Evolutionary conservation across 2,888 invertebrate genomes (phyloP), one percentile per base, ranked within the genome.

Genomic region (Drepanosiphum platanoidis): DNA sequence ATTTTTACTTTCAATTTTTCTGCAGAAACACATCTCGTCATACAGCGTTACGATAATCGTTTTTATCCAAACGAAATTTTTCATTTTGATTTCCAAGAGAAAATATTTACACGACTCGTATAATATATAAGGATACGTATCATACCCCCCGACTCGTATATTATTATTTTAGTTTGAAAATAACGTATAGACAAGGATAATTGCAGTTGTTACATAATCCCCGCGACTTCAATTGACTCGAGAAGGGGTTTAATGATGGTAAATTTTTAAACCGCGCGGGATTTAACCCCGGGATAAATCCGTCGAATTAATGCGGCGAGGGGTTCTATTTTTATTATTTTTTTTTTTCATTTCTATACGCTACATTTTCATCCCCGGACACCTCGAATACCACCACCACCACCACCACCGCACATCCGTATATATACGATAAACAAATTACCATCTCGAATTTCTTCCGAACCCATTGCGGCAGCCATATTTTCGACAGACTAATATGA

Each of bases 1-100:
- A 39, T 82, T 39, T 64, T 42, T 30, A 72, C 71, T 82, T 82
- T 82, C 81, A 72, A 72, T 72, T 72, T n/a, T 61, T 72, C 72
- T 46, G 11, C 27, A 30, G 1, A 30, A 64, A 3, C 9, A 22
- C 34, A 34, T 36, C 9, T 36, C 5, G 36, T 68, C 18, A 22
- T 13, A 34, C 18, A n/a, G 22, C 22, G 1, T 58, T 58, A n/a
- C 13, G 15, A 46, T 27, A 27, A 7, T 9, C 7, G n/a, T 3
- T n/a, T 64, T 1, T 64, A 64, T 64, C 13, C 2, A 30, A 61
- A 13, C 4, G 2, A 13, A 46, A 46, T 11, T 46, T n/a, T 9
- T 46, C 5, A 46, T 46, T 46, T 46, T 46, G 18, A 15, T 13
- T 46, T 46, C 13, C 46, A 46, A 46, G 46, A 9, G 46, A 9